Base-by-base conservation (phyloP, 2,113 vertebrate species). In the Ochotona princeps region DNA sequence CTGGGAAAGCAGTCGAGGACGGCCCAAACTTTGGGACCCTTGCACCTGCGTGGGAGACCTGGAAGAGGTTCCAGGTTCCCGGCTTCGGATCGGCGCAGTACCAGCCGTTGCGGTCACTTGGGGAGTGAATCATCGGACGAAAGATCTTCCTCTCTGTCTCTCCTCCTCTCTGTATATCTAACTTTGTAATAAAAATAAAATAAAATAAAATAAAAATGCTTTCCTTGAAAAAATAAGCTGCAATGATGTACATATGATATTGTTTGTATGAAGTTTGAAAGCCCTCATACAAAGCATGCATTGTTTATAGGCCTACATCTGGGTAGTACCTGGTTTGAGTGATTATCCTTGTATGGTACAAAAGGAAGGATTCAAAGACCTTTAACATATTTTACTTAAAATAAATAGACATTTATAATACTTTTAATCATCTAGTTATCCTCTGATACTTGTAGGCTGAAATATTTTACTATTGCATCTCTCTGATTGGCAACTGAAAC, bases 211-310 rank as follows among this genome's bases (percentile, higher is more conserved):
- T 78, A 26, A 70, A 92, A 85, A 80, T 5, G 8, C 10, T 66
- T 78, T 93, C 61, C 44, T 83, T 83, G 26, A 57, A 91, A 82
- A 78, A 80, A 2, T n/a, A 83, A 79, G 49, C 54, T 26, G 10
- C 26, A 72, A 35, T 83, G 49, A 66, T 74, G 11, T 79, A 57
- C 49, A n/a, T 86, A 32, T 75, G 30, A 30, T 65, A 70, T 79
- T 11, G 51, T 83, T 95, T 69, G 70, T 74, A 66, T 51, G 30
- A 89, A 69, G 4, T 51, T 91, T 90, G 83, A 86, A 92, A 94
- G 17, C 75, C 74, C 26, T 11, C 57, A 57, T 49, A 25, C 5
- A 76, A 75, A 94, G 25, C 69, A 86, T 5, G 54, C 9, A 49
- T 35, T 87, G 47, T 87, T 87, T 76, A 38, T 30, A 80, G 35